Base-by-base conservation (phyloP, 2,113 vertebrate genomes). In the Gallinago jamesoni region DNA sequence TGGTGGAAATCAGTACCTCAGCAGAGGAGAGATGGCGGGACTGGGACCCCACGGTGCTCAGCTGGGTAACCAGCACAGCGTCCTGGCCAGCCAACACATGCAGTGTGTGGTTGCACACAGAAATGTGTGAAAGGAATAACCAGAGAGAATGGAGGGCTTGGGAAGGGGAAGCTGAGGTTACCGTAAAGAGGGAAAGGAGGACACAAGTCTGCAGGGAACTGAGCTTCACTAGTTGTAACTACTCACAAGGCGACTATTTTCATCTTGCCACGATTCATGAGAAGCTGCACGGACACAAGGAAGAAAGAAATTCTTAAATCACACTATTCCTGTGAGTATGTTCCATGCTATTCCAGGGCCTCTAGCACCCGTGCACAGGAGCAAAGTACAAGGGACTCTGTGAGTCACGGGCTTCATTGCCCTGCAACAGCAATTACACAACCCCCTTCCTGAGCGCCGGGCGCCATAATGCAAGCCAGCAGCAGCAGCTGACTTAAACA, bases 81-180 rank as follows among this genome's bases (percentile, higher is more conserved):
- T 56, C 43, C 66, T 28, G 56, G 72, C 22, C 63, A 55, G 72
- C 30, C 45, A 60, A 48, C 41, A 62, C 59, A 18, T 0, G 5
- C 21, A 27, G 47, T 47, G 20, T 21, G 47, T 47, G 20, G 47
- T 47, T 47, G 20, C 47, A 47, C 47, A 47, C 47, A 47, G 47
- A 47, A 57, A 30, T 16, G 30, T 24, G 47, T 25, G 75, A 89
- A 28, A 59, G 31, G 31, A 78, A 33, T 77, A 67, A 57, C 0
- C 2, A 78, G 89, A 45, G 64, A 70, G 47, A 90, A 86, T 4
- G 39, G 52, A 88, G 41, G 67, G 68, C 55, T 90, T 30, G 16
- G 72, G 94, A 64, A 86, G 68, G 59, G 77, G 80, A 95, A 94
- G 62, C 43, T 95, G 89, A 89, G 66, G 66, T 78, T 56, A 18